Conservation (phyloP, 1,140 invertebrate species). For the Hetaerina americana region DNA sequence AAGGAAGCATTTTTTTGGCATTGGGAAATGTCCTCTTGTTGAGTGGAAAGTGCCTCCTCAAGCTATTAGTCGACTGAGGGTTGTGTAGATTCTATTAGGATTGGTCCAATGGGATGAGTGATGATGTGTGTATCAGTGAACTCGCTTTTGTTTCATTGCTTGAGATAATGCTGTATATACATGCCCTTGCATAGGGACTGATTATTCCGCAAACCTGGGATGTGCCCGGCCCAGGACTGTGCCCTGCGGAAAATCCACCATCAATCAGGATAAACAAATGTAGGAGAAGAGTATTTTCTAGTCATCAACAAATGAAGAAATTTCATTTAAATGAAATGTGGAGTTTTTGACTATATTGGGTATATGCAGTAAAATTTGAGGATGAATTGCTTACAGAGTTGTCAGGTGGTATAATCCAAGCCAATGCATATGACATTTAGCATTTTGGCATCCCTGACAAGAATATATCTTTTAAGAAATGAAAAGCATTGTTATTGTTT, state of each 20-base stretch:
- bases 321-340: not conserved
- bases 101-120: not conserved
- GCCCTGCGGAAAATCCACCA: not conserved
- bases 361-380: not conserved
- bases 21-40: not conserved
- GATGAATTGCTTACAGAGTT: not conserved
- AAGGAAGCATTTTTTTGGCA: not conserved
- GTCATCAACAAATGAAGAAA: not conserved
- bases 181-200: not conserved
- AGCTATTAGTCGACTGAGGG: not conserved
- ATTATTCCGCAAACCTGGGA: not conserved
- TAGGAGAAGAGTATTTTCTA: not conserved
- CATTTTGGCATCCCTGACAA: not conserved
- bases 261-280: not conserved
- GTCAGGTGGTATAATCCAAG: not conserved
- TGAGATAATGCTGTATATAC: not conserved
- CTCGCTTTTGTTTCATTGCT: not conserved
- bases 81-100: not conserved
- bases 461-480: not conserved
- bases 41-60: not conserved
- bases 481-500: not conserved
- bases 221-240: not conserved
- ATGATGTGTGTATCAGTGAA: not conserved
- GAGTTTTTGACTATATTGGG: not conserved
- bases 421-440: not conserved